Percentiles rank a stretch among this genome's conserved stretches.
phyloP scores from a whole-genome alignment of 1,140 invertebrate genomes.

The Uloborus diversus region DNA sequence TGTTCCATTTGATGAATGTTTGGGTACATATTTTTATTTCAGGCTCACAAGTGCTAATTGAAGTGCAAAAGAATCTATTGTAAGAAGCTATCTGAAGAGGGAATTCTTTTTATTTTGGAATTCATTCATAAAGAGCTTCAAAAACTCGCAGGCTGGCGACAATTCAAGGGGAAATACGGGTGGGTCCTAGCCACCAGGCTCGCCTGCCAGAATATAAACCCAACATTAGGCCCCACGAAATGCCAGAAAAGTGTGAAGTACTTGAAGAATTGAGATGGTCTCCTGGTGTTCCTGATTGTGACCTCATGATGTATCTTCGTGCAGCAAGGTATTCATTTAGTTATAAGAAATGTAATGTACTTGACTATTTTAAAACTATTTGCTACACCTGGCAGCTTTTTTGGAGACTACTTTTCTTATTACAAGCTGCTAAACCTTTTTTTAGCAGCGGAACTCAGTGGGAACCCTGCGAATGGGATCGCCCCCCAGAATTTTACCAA shows the following conservation, averaged over 20 bases:
- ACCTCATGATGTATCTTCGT: conserved; percentile 96
- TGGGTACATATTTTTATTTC: background rate
- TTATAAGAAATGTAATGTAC: no score
- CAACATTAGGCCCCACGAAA: conserved; percentile 72
- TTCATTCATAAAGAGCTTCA: background rate
- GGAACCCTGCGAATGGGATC: no score
- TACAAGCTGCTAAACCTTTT: no score
- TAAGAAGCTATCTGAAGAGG: background rate
- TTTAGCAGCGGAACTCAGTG: no score
- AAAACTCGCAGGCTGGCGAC: conserved; percentile 71
- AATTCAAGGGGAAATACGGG: conserved; percentile 93
- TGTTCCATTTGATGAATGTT: background rate
- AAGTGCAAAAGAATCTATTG: background rate
- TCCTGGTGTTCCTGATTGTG: conserved; percentile 88
- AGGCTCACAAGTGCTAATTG: background rate
- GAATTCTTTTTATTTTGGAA: background rate
- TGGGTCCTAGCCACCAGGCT: conserved; percentile 91
- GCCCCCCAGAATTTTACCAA: no score
- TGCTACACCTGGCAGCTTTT: no score
- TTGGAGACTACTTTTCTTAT: no score
- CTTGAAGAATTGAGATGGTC: conserved; percentile 93
- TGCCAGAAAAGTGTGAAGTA: conserved; percentile 77
- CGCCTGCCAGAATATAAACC: conserved; percentile 81
- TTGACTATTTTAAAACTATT: no score
- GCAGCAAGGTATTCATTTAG: conserved; percentile 81